These are phyloP conservation scores for Gymnoscelis rufifasciata DNA, from an alignment of 2,888 invertebrate genomes.

Conservation along the genomic window DNA sequence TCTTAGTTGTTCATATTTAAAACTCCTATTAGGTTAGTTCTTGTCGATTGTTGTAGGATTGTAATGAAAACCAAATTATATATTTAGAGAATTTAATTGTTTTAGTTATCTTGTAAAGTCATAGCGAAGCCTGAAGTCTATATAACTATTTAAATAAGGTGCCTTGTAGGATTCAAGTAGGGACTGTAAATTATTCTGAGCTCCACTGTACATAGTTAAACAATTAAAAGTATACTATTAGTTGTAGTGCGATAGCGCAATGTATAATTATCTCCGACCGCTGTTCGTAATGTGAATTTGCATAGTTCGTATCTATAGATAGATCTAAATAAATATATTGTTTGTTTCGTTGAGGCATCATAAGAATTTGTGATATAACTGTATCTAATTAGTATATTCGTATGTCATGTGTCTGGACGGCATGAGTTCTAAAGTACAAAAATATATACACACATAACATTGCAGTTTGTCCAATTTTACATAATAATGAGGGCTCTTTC, in stretches of 20 bases:
- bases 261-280: slow-evolving; percentile 65
- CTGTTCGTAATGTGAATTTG: slow-evolving; percentile 57
- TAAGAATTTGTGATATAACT: slow-evolving; percentile 78
- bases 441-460: slow-evolving; percentile 76
- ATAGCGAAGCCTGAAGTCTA: slow-evolving; percentile 76
- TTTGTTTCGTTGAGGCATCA: slow-evolving; percentile 77
- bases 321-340: slow-evolving; percentile 69
- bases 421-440: slow-evolving; percentile 53
- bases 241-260: slow-evolving; percentile 57
- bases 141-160: slow-evolving; percentile 75
- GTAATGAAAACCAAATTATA: slow-evolving; percentile 78
- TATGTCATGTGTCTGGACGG: slow-evolving; percentile 51
- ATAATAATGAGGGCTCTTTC: slow-evolving; percentile 60
- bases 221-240: slow-evolving; percentile 75
- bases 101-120: slow-evolving; percentile 77
- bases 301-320: slow-evolving; percentile 59
- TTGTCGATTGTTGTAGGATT: slow-evolving; percentile 75
- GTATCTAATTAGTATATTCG: slow-evolving; percentile 69
- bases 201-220: slow-evolving; percentile 74
- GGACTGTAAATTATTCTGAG: slow-evolving; percentile 73
- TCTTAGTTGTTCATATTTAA: slow-evolving; percentile 76
- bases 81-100: slow-evolving; percentile 76
- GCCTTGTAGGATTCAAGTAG: slow-evolving; percentile 70
- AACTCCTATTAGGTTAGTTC: slow-evolving; percentile 76
- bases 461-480: slow-evolving; percentile 59